Base-by-base conservation (phyloP, 2,113 vertebrate species). In the Brachyistius frenatus region DNA sequence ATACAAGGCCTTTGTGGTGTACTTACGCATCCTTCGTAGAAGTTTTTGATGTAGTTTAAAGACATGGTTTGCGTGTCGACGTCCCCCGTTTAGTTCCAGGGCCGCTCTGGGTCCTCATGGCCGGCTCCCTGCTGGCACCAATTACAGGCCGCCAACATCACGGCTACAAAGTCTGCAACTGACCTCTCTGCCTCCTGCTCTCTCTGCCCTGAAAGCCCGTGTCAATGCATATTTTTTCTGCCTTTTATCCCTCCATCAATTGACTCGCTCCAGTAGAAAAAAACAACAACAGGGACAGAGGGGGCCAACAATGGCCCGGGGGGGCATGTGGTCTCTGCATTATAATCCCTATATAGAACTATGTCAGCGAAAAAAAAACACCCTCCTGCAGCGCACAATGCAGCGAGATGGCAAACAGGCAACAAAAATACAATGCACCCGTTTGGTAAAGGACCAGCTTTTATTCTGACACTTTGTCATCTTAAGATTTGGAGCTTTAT, bases 11-110 rank as follows among this genome's bases (percentile, higher is more conserved):
- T 33, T 10, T 13, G 46, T 16, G 14, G 10, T 63, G 15, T 94
- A 96, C 96, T 96, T 89, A 96, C 96, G 90, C 95, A 97, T 94
- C 96, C 95, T 92, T 96, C 96, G 82, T 95, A 96, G 94, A 97
- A 96, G 92, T 96, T 96, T 89, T 91, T 95, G 91, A 96, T 95
- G 91, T 96, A 96, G 92, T 95, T 97, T 89, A 96, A 92, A 91
- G 95, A 97, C 96, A 95, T 96, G 87, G 81, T 89, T 86, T 72
- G 82, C 79, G 76, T 3, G 37, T 46, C 0, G 55, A 54, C 88
- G 63, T 88, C 63, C 79, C 78, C 85, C 39, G 69, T 52, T 83
- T 73, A 53, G 74, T 63, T 81, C 71, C 73, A 50, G 81, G 44
- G 83, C 86, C 73, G 78, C 83, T 80, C 80, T 76, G 81, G 83